Base-by-base conservation (phyloP, 2,113 vertebrate species). In the Tachuris rubrigastra region DNA sequence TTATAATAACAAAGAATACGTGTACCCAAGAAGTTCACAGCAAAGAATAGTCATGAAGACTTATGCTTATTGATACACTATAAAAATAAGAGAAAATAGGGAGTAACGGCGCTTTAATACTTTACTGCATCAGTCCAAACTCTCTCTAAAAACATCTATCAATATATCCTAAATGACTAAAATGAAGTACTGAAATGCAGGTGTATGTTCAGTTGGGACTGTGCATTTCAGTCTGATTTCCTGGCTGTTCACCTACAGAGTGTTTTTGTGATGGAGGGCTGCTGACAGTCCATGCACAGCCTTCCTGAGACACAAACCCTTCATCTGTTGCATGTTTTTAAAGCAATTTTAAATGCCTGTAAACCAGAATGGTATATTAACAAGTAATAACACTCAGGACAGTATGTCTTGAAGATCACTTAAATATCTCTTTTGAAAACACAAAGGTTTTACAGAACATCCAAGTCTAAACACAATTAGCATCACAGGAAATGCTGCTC, bases 141-240 rank as follows among this genome's bases (percentile, higher is more conserved):
- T 12, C 20, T 46, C 63, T 75, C 62, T 46, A 59, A 68, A 86
- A 73, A 28, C 10, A 4, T 66, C 16, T 17, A 11, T 6, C 1
- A 2, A 37, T 23, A 62, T 11, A 71, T 35, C 27, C 20, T 44
- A 41, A 72, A 42, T 17, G 24, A 74, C 24, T 28, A 80, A 71
- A 78, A 80, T 23, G 31, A 84, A 94, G 66, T 33, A 28, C 13
- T 53, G 49, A 69, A 89, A 55, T 11, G 33, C 5, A 85, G 14
- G 49, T 17, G 0, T 23, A 7, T 41, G 15, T 19, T 65, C 3
- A 1, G 41, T 14, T 66, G 31, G 23, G 33, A 47, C 7, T 0
- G 35, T 1, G 10, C 31, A 13, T 47, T 56, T 37, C 30, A 37
- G 28, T 30, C 33, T 33, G 22, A 74, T 19, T 85, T 82, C n/a